A percentile compares a stretch with the other conserved stretches of the same genome.
Conservation (phyloP, 30 jellyfish, hydroid and myxozoan species). For the Phacellophora camtschatica region DNA sequence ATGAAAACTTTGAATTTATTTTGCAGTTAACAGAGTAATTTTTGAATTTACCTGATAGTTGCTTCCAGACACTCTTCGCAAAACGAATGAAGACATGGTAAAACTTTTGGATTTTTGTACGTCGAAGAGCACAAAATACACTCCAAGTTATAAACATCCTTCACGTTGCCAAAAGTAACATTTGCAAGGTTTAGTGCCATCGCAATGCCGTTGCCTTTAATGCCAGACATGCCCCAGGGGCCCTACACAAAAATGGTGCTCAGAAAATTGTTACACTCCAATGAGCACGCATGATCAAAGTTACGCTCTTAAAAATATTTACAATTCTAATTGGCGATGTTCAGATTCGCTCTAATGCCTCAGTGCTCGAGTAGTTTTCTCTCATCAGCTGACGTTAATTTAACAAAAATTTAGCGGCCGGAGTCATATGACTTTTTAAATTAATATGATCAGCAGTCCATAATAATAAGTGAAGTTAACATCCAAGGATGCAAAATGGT, state of each 20-base stretch:
- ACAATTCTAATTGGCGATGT: background rate
- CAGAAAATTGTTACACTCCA: slow-evolving; percentile 7
- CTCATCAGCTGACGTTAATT: no score
- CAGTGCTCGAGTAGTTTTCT: no score
- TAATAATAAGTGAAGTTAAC: no score
- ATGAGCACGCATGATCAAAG: slow-evolving; percentile 17
- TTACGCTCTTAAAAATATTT: background rate
- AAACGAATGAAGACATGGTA: slow-evolving; percentile 93
- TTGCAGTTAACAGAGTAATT: no score
- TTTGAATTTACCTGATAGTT: slow-evolving; percentile 83
- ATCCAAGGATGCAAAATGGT: no score
- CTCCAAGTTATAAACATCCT: slow-evolving; percentile 74
- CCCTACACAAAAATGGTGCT: background rate
- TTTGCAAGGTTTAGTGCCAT: slow-evolving; percentile 63
- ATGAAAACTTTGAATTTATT: no score
- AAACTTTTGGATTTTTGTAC: slow-evolving; percentile 91
- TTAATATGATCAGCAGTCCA: no score
- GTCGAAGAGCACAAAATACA: slow-evolving; percentile 71
- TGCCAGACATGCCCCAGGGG: slow-evolving; percentile 14
- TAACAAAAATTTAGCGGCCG: no score
- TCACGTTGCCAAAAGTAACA: slow-evolving; percentile 64
- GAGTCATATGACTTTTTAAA: no score
- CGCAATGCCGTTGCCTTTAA: background rate
- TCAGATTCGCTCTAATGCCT: slow-evolving; percentile 15
- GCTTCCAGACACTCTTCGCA: slow-evolving; percentile 91